Conservation (phyloP, 2,888 invertebrate species). For the Diloba caeruleocephala region DNA sequence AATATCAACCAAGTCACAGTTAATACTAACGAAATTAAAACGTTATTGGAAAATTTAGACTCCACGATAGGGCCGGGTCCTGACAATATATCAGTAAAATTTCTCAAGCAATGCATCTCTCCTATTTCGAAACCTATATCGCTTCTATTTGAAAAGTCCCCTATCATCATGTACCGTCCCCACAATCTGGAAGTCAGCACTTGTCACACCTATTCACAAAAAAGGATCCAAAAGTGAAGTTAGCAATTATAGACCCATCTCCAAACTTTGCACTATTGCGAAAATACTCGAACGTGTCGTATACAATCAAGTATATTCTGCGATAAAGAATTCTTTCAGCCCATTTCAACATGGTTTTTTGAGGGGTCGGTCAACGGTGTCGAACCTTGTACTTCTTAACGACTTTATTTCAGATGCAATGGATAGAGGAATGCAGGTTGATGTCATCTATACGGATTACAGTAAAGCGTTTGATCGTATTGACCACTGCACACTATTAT, state of each 20-base stretch:
- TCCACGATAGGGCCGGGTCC: neutral
- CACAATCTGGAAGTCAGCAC: constrained; percentile 1
- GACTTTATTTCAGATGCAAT: constrained; percentile 1
- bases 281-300: neutral
- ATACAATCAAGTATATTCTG: constrained; percentile 1
- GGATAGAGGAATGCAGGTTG: constrained; percentile 1
- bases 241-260: neutral
- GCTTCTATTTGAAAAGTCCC: constrained; percentile 6
- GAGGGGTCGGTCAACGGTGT: constrained; percentile 7
- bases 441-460: constrained; percentile 15
- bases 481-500: constrained; percentile 1
- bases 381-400: constrained; percentile 6
- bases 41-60: constrained; percentile 4
- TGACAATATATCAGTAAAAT: constrained; percentile 3
- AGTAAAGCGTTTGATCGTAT: constrained; percentile 15
- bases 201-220: too few relatives aligned
- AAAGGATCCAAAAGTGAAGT: neutral
- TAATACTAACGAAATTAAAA: neutral
- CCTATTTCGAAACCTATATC: constrained; percentile 1
- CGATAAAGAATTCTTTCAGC: neutral
- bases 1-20: neutral
- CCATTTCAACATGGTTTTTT: constrained; percentile 1
- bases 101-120: constrained; percentile 1
- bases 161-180: neutral
- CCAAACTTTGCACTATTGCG: neutral